Base-by-base conservation (phyloP, 2,797 vertebrate species). In the Epinephelus malabaricus region DNA sequence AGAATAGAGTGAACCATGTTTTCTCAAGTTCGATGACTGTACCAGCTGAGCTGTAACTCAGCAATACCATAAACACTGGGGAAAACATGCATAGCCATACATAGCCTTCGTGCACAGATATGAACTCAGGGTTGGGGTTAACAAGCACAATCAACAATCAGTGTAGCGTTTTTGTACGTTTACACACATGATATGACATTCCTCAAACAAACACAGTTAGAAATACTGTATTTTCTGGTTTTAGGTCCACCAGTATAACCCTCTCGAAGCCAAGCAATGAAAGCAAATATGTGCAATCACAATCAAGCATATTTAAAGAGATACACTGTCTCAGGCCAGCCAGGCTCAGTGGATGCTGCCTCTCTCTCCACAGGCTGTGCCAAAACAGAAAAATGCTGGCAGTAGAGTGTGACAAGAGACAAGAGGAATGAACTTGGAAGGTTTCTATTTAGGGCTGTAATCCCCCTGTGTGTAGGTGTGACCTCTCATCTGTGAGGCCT, bases 381-480 rank as follows among this genome's bases (percentile, higher is more conserved):
- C 75, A 79, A 73, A 78, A 67, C 18, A 53, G 38, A 71, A 46
- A 68, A 65, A 83, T 77, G 61, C 58, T 82, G 84, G 76, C 81
- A 64, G 38, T 17, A 43, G 60, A 67, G 38, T 64, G 53, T 55
- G 50, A 74, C 55, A 50, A 25, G 78, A 84, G 79, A 84, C 76
- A 60, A 34, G 19, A 27, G 61, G 70, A 76, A 74, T 73, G 65
- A 53, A 79, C 62, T 73, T 82, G 73, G 59, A 74, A 49, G 34
- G 54, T 83, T 75, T 79, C 69, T 74, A 79, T 86, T 81, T 76
- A 49, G 53, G 65, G 74, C 73, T 72, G 21, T 49, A 79, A 74
- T 79, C 72, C 85, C 64, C 70, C 45, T 0, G 19, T 79, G 76
- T 79, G 68, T 80, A 78, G 75, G 83, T 80, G 77, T 58, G 73